Base-by-base conservation (phyloP, 2,797 vertebrate species). In the Arctocebus calabarensis region DNA sequence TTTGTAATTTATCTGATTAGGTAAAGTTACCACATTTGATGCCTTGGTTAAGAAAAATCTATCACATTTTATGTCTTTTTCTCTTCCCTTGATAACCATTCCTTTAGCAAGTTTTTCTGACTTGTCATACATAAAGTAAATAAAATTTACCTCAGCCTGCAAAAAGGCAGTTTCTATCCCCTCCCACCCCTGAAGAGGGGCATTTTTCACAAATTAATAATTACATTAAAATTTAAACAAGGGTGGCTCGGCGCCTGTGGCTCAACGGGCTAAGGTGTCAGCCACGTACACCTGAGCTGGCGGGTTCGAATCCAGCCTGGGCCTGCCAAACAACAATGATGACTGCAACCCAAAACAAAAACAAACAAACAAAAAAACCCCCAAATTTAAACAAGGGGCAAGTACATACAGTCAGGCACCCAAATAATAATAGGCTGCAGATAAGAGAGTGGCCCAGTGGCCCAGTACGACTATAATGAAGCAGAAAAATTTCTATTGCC, bases 141-240 rank as follows among this genome's bases (percentile, higher is more conserved):
- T 82, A 64, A 88, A 79, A 43, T 96, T 95, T 64, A 89, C 14
- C 29, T 77, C 81, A 94, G 3, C n/a, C 43, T 68, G 22, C 40
- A 75, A 66, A 84, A 91, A 93, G 70, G 70, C 61, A 45, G n/a
- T 91, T 94, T 78, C 52, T 90, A 59, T 45, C 10, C 48, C 20
- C 23, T 19, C n/a, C 70, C 27, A 4, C 22, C 13, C 12, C 59
- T 14, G 48, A 52, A 52, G 88, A 37, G 81, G 59, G 84, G 23
- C 37, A 91, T 88, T 85, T 45, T 74, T 90, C 61, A 89, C 43
- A 86, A 84, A 70, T 84, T 82, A 66, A 43, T 88, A 87, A 70
- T 81, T 59, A 43, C 59, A 92, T 95, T 75, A 75, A 89, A 88
- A 91, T 5, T 77, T 95, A 95, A 48, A 32, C 37, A 29, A 87